Evolutionary conservation across 1,140 invertebrate species (phyloP).

Genomic region (Notospermus geniculatus): DNA sequence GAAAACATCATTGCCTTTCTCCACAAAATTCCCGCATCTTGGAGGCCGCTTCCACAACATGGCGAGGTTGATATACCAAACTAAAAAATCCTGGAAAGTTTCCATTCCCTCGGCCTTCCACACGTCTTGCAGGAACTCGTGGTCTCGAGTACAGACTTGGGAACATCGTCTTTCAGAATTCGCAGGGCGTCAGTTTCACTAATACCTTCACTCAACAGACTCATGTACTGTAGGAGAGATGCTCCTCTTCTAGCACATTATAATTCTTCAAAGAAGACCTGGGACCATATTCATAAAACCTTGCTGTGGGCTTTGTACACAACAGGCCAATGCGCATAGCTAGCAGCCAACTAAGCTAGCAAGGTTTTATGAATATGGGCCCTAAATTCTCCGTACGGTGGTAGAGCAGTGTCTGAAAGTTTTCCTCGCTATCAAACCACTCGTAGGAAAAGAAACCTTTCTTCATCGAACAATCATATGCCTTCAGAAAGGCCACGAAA

Average conservation of each 20-base stretch:
- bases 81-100: conserved; percentile 8
- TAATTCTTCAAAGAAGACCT: conserved; percentile 10
- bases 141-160: no score
- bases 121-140: not conserved
- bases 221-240: not conserved
- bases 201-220: no score
- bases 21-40: conserved; percentile 16
- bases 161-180: no score
- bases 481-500: conserved; percentile 3
- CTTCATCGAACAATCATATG: not conserved
- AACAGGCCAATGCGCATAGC: no score
- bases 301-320: no score
- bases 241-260: conserved; percentile 6
- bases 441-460: conserved; percentile 9
- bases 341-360: no score
- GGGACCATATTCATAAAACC: no score
- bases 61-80: conserved; percentile 24
- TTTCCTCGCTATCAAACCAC: not conserved
- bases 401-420: not conserved
- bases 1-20: conserved; percentile 20
- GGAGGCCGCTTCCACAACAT: conserved; percentile 12
- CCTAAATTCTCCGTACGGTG: conserved; percentile 11
- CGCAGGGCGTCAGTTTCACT: no score
- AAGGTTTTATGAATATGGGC: no score
- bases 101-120: conserved; percentile 1